Evolutionary conservation across 2,888 invertebrate species (phyloP).

Genomic region (Acanthoscelides obtectus): DNA sequence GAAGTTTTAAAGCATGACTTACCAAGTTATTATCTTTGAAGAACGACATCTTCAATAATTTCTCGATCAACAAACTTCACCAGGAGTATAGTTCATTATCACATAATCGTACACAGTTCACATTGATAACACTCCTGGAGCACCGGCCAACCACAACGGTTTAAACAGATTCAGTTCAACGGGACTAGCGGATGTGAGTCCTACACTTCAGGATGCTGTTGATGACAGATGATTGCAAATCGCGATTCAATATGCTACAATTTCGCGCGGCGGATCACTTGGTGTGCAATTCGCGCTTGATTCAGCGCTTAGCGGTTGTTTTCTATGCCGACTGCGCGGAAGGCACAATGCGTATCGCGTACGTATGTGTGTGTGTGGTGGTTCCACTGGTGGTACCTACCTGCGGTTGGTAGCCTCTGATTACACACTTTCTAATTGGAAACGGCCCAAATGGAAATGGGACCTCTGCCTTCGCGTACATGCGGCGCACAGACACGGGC

Average conservation of each 20-base stretch:
- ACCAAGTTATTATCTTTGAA: neutral
- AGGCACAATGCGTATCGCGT: neutral
- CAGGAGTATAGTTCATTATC: neutral
- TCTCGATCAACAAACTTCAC: neutral
- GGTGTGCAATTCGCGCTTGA: neutral
- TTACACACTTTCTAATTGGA: neutral
- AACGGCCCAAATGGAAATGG: neutral
- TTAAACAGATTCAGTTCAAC: neutral
- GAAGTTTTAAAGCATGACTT: too few relatives aligned
- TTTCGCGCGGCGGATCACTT: neutral
- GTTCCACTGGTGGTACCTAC: neutral
- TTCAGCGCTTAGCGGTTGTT: neutral
- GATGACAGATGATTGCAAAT: too few relatives aligned
- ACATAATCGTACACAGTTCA: neutral
- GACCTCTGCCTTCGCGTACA: neutral
- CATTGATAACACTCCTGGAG: neutral
- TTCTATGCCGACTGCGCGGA: neutral
- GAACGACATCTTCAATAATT: neutral
- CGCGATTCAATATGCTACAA: neutral
- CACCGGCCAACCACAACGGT: neutral
- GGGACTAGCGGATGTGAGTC: neutral
- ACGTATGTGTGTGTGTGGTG: neutral
- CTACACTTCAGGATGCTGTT: neutral
- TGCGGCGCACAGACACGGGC: neutral
- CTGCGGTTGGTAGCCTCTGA: neutral